Percentiles rank a stretch among this genome's conserved stretches.
Evolutionary conservation across 1,140 invertebrate genomes (phyloP).

Genomic region (Samia ricini): DNA sequence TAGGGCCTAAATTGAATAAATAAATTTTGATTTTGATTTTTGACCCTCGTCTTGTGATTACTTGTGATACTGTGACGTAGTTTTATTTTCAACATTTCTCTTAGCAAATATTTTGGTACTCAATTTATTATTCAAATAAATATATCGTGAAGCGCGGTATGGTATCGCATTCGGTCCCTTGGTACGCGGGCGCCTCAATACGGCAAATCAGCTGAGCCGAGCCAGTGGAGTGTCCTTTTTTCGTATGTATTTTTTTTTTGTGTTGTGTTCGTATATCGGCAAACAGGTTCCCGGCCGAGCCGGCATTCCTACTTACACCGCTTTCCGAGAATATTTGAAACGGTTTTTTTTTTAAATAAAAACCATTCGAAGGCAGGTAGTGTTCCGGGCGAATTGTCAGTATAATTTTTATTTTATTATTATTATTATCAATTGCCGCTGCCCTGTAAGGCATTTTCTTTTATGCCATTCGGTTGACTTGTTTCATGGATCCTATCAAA

Average conservation of each 20-base stretch:
- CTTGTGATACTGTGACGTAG: too few species aligned
- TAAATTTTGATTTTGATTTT: too few species aligned
- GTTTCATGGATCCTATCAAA: too few species aligned
- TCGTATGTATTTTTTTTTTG: slow-evolving; percentile 46
- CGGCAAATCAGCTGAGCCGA: slow-evolving; percentile 57
- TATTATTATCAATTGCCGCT: not conserved
- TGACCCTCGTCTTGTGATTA: too few species aligned
- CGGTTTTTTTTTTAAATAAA: slow-evolving; percentile 39
- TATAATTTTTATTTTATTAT: slow-evolving; percentile 2
- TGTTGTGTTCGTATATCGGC: slow-evolving; percentile 23
- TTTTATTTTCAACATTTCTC: too few species aligned
- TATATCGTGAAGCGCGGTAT: too few species aligned
- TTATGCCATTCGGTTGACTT: too few species aligned
- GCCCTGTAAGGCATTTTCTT: not conserved
- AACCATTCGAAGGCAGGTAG: slow-evolving; percentile 20
- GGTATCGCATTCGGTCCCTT: too few species aligned
- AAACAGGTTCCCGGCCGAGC: slow-evolving; percentile 39
- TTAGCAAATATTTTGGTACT: too few species aligned
- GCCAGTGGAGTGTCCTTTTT: slow-evolving; percentile 35
- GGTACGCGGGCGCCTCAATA: slow-evolving; percentile 54
- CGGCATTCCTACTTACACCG: slow-evolving; percentile 25
- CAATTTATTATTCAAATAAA: too few species aligned
- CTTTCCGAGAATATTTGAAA: slow-evolving; percentile 27
- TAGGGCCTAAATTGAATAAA: too few species aligned
- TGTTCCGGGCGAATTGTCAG: slow-evolving; percentile 32